Percentiles rank a stretch among this genome's conserved stretches.
phyloP scores from a whole-genome alignment of 2,888 invertebrate species.

The Branchellion lobata region DNA sequence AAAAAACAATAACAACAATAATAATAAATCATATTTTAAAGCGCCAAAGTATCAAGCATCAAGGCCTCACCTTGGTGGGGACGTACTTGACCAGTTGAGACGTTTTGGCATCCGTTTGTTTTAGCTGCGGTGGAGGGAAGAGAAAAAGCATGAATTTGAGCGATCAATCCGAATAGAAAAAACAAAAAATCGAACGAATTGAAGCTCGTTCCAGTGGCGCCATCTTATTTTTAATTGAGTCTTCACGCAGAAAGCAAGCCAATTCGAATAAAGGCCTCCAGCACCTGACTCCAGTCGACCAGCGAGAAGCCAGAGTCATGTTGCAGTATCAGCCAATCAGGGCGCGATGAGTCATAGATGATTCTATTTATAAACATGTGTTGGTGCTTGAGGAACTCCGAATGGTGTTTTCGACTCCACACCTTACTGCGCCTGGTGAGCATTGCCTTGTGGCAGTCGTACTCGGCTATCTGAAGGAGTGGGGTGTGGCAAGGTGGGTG shows the following conservation, averaged over 20 bases:
- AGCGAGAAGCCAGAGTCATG: constrained; percentile 26
- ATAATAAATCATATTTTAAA: too few species aligned
- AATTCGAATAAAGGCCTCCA: too few species aligned
- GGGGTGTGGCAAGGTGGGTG: background rate
- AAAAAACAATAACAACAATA: too few species aligned
- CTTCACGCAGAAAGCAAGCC: too few species aligned
- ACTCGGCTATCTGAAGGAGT: background rate
- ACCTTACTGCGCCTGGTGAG: background rate
- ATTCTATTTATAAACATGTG: background rate
- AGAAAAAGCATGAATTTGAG: too few species aligned
- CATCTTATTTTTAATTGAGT: too few species aligned
- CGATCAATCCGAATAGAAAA: too few species aligned
- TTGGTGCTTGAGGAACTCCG: background rate
- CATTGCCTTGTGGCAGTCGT: background rate
- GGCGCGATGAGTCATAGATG: background rate
- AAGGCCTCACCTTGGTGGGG: constrained; percentile 2
- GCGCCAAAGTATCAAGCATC: too few species aligned
- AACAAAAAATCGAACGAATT: background rate
- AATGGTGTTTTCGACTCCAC: background rate
- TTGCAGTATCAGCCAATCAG: constrained; percentile 15
- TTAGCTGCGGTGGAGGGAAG: too few species aligned
- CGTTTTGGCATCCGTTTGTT: too few species aligned
- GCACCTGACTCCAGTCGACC: constrained; percentile 23
- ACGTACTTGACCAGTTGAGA: background rate
- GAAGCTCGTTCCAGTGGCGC: too few species aligned